Evolutionary conservation across 2,113 vertebrate genomes (phyloP), one percentile per base, ranked within the genome.

Genomic region (Leptobrachium ailaonicum): DNA sequence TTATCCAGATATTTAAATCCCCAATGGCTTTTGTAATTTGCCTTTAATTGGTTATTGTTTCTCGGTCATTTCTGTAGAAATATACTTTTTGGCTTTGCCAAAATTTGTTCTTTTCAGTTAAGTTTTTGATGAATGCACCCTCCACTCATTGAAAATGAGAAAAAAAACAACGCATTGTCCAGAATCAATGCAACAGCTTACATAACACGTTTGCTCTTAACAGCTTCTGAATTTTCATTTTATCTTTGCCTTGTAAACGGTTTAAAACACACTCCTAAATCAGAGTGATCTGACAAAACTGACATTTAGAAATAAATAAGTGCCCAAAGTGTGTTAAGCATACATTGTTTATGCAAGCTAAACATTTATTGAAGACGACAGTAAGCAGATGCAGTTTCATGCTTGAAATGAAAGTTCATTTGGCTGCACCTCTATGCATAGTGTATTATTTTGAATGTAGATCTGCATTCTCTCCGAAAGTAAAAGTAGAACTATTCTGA

Each of bases 271-370:
- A 53, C 42, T 77, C 54, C 11, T 68, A 63, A 40, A 76, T 53
- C 42, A 45, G n/a, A 75, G 40, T 42, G 9, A 32, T 41, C 44
- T 66, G 76, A 42, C 3, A 13, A 54, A 70, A 66, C 47, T 74
- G 71, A 80, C 73, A 66, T 70, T 13, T 42, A 76, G 76, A 76
- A 73, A 79, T 50, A 71, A 83, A 66, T 71, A 72, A 41, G 58
- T 64, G 69, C 69, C 69, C 68, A 41, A 69, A 42, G 11, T 56
- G 44, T 50, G 69, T 56, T 64, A 72, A 72, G 69, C 69, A 54
- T 71, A 79, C 77, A 79, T 66, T 72, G 69, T 79, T 79, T 79
- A 79, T 66, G 10, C 47, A 72, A 66, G 77, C 58, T 12, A 50
- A 64, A 45, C 44, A 71, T 47, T 71, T 66, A 50, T 79, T 62